Evolutionary conservation across 2,888 invertebrate species (phyloP).

Genomic region (Morinoia aosen): DNA sequence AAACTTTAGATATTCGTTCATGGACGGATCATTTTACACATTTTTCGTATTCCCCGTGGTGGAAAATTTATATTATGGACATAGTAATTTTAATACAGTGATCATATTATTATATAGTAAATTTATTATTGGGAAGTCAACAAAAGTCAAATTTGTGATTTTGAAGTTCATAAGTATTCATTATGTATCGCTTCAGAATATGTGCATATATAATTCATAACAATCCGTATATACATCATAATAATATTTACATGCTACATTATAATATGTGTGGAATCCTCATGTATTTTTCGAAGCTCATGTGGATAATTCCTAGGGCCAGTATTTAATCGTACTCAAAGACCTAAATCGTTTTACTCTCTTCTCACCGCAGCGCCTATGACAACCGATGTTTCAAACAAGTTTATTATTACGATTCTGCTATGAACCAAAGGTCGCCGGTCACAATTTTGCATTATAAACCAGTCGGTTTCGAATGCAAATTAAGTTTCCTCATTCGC

Average conservation of each 20-base stretch:
- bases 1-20: neutral
- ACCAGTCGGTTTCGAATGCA: no score
- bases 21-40: neutral
- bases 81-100: neutral
- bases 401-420: neutral
- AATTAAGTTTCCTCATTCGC: no score
- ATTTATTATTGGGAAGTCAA: neutral
- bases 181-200: neutral
- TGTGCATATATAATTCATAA: no score
- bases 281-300: neutral
- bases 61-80: no score
- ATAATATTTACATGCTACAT: no score
- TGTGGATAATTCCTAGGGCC: neutral
- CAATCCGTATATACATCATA: no score
- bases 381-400: neutral
- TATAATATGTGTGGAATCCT: neutral
- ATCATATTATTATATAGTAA: neutral
- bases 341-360: neutral
- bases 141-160: neutral
- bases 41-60: no score
- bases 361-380: neutral
- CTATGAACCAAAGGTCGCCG: neutral
- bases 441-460: neutral
- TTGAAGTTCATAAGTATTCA: neutral
- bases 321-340: neutral